Conservation (phyloP, 2,888 invertebrate species). For the Thereva unica region DNA sequence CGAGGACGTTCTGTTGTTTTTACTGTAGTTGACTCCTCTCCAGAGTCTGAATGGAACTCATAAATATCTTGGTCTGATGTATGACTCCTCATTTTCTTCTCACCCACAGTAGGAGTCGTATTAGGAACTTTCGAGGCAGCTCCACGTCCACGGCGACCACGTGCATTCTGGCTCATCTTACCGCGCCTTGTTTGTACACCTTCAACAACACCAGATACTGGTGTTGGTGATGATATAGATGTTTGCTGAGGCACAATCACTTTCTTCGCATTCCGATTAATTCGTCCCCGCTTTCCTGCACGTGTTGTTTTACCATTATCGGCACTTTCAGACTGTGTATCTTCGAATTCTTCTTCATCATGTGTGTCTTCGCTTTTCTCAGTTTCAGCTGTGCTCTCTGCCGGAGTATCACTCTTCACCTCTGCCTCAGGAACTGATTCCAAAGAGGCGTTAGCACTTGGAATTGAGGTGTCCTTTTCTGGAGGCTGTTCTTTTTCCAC, state of each 20-base stretch:
- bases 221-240: constrained; percentile 53
- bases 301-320: constrained; percentile 46
- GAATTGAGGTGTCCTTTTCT: constrained; percentile 3
- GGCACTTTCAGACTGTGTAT: constrained; percentile 42
- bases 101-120: constrained; percentile 51
- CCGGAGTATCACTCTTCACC: constrained; percentile 38
- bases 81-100: constrained; percentile 55
- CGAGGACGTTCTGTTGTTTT: constrained; percentile 67
- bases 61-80: constrained; percentile 72
- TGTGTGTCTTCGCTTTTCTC: constrained; percentile 44
- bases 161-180: constrained; percentile 21
- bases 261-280: constrained; percentile 26
- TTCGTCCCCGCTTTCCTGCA: constrained; percentile 50
- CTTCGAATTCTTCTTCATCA: constrained; percentile 54
- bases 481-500: constrained; percentile 8
- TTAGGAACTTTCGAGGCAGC: constrained; percentile 47
- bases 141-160: constrained; percentile 59
- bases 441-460: constrained; percentile 23
- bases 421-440: constrained; percentile 26
- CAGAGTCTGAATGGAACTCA: constrained; percentile 89
- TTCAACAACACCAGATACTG: constrained; percentile 51
- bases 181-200: constrained; percentile 65
- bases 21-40: constrained; percentile 68
- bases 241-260: constrained; percentile 43
- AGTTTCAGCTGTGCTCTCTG: constrained; percentile 35